A percentile compares a stretch with the other conserved stretches of the same genome.
Conservation (phyloP, 2,797 vertebrate species). For the Liasis olivaceus region DNA sequence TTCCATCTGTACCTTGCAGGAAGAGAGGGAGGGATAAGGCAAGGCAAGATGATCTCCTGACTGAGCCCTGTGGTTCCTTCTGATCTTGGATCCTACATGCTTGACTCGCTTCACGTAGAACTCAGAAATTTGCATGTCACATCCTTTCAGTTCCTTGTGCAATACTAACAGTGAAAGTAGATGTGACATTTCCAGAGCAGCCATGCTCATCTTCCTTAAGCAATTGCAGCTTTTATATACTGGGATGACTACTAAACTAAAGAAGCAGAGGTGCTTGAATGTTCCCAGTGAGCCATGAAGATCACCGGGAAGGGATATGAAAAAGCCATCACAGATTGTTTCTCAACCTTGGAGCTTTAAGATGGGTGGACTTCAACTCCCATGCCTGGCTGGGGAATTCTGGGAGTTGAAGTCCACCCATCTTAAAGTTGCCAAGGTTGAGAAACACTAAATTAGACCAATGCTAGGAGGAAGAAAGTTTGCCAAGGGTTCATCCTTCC, state of each 20-base stretch:
- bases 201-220: not conserved
- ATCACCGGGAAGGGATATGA: not conserved
- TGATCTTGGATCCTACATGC: not conserved
- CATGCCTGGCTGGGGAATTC: no score
- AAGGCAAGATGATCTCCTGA: not conserved
- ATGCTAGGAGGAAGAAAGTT: not conserved
- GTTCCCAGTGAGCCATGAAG: not conserved
- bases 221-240: not conserved
- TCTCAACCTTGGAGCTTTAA: no score
- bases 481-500: not conserved
- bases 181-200: not conserved
- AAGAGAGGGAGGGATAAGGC: not conserved
- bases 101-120: not conserved
- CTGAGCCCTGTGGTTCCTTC: not conserved
- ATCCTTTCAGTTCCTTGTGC: not conserved
- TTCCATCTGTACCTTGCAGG: not conserved
- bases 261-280: not conserved
- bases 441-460: not conserved
- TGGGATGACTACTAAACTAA: not conserved
- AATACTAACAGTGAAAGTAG: not conserved
- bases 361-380: no score
- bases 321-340: not conserved
- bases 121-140: not conserved
- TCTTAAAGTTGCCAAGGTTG: no score
- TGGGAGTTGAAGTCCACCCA: no score